phyloP scores from a whole-genome alignment of 2,113 vertebrate species.

The Chaetura pelagica region DNA sequence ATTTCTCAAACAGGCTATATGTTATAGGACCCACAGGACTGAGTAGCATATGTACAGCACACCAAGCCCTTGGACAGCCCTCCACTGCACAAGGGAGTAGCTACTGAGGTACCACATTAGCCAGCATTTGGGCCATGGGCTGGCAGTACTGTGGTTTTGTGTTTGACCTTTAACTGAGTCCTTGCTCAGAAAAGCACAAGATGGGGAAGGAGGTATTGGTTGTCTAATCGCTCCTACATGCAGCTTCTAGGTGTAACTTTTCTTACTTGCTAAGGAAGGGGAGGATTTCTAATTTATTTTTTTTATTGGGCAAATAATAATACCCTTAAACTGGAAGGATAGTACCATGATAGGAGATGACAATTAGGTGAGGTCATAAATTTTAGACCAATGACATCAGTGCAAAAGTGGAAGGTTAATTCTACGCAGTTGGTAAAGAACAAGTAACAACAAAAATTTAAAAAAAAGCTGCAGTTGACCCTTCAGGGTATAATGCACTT shows the following conservation, averaged over 20 bases:
- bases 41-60: neutral
- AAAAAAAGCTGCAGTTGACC: conserved; percentile 19
- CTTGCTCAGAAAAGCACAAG: neutral
- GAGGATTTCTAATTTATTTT: neutral
- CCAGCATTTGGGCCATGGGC: neutral
- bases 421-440: neutral
- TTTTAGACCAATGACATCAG: neutral
- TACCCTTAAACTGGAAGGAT: neutral
- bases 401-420: conserved; percentile 10
- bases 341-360: neutral
- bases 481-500: conserved; percentile 64
- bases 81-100: neutral
- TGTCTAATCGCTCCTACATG: fast-evolving
- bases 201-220: neutral
- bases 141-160: neutral
- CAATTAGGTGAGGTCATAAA: neutral
- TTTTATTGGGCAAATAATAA: neutral
- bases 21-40: fast-evolving
- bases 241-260: neutral
- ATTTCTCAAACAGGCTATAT: neutral
- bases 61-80: neutral
- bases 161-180: neutral
- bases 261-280: neutral
- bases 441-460: neutral
- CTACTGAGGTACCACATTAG: neutral